phyloP scores from a whole-genome alignment of 2,797 vertebrate genomes.

The Falco naumanni region DNA sequence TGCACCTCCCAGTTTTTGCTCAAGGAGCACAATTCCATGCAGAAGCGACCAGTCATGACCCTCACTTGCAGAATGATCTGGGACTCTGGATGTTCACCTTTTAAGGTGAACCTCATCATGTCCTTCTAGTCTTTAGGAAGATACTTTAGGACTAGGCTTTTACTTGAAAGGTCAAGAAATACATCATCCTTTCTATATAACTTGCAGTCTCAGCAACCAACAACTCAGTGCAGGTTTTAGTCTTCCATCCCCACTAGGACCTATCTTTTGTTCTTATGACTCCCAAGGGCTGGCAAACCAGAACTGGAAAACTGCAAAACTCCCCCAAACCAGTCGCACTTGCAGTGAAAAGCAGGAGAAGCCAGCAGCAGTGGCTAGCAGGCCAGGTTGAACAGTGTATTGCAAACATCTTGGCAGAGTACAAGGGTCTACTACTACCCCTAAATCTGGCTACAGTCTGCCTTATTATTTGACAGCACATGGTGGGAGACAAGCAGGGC shows the following conservation, averaged over 20 bases:
- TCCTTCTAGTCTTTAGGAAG: not conserved
- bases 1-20: not conserved
- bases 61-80: not conserved
- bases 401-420: not conserved
- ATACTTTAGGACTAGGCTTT: not conserved
- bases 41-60: not conserved
- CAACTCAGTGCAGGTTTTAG: not conserved
- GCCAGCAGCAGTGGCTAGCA: not conserved
- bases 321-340: not conserved
- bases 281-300: not conserved
- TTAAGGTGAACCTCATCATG: not conserved
- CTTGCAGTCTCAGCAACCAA: not conserved
- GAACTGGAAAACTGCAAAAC: not conserved
- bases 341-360: not conserved
- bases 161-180: not conserved
- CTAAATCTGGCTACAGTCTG: not conserved
- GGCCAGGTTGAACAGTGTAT: not conserved
- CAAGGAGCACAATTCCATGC: not conserved
- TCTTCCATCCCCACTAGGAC: not conserved
- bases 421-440: not conserved
- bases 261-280: not conserved
- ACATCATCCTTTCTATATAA: not conserved
- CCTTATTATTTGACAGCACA: not conserved
- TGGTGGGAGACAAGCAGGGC: not conserved
- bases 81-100: not conserved